These are phyloP conservation scores for Isoperla grammatica DNA, from an alignment of 2,888 invertebrate genomes.

Conservation along the genomic window DNA sequence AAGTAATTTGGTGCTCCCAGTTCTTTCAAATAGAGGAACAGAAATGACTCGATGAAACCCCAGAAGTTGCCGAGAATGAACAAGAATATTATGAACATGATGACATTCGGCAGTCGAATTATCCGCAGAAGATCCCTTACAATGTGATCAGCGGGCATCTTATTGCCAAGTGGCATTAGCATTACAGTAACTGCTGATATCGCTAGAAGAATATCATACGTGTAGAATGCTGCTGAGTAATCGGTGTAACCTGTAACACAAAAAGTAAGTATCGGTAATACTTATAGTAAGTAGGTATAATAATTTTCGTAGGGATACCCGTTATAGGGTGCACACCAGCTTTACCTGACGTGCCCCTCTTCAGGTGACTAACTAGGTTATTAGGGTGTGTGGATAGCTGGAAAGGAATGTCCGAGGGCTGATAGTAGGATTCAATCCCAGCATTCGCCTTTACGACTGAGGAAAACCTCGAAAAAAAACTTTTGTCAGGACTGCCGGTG, in stretches of 20 bases:
- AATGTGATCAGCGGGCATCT: conserved; percentile 71
- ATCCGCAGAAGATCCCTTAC: conserved; percentile 68
- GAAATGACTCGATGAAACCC: conserved; percentile 85
- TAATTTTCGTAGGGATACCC: too few relatives aligned
- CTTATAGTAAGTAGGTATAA: neutral
- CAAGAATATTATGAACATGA: conserved; percentile 73
- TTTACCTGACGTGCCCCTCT: too few relatives aligned
- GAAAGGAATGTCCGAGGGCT: too few relatives aligned
- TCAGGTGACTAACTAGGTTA: too few relatives aligned
- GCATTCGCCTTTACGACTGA: too few relatives aligned
- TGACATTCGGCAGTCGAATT: conserved; percentile 71
- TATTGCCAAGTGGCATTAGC: conserved; percentile 71
- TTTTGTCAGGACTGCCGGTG: too few relatives aligned
- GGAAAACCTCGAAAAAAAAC: too few relatives aligned
- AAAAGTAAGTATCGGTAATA: neutral
- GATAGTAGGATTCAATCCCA: too few relatives aligned
- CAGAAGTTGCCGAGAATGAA: conserved; percentile 79
- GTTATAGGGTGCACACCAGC: too few relatives aligned
- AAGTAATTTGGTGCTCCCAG: conserved; percentile 77
- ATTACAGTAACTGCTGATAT: conserved; percentile 69
- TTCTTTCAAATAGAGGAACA: conserved; percentile 80
- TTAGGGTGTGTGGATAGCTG: too few relatives aligned
- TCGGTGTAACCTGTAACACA: conserved; percentile 63
- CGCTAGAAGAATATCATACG: conserved; percentile 66
- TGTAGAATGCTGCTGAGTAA: conserved; percentile 83